These are phyloP conservation scores for Taphrorychus bicolor DNA, from an alignment of 2,888 invertebrate species.

Conservation along the genomic window DNA sequence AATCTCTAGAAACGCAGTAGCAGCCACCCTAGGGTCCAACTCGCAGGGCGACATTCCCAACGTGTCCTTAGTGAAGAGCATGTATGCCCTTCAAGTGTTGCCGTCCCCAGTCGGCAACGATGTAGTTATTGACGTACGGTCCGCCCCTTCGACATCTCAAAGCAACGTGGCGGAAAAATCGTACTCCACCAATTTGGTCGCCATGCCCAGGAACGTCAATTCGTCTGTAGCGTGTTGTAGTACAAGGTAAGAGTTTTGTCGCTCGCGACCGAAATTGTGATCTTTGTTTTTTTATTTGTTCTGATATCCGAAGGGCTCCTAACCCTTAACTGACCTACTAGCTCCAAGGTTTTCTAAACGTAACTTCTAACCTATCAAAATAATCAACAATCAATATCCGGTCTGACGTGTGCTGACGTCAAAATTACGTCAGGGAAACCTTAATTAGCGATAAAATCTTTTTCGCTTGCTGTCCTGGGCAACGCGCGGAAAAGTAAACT, in stretches of 20 bases:
- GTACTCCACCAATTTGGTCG: conserved; percentile 44
- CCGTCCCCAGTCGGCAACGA: conserved; percentile 42
- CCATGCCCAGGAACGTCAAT: conserved; percentile 42
- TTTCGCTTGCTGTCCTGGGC: too few species aligned
- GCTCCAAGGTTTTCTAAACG: too few species aligned
- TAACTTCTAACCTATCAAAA: too few species aligned
- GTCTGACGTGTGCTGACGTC: too few species aligned
- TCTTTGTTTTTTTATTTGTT: too few species aligned
- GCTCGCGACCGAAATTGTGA: too few species aligned
- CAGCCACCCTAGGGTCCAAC: conserved; percentile 60
- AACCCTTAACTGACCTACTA: too few species aligned
- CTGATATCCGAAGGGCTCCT: too few species aligned
- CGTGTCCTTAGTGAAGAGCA: conserved; percentile 51
- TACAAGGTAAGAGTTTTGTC: conserved; percentile 29
- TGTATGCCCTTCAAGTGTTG: conserved; percentile 49
- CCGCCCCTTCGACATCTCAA: conserved; percentile 46
- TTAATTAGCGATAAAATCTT: too few species aligned
- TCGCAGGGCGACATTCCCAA: conserved; percentile 46
- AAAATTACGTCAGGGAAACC: too few species aligned
- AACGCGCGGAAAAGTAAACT: too few species aligned
- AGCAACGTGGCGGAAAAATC: conserved; percentile 48
- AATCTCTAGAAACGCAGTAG: conserved; percentile 71
- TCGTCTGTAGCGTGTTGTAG: conserved; percentile 32
- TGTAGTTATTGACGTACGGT: conserved; percentile 36
- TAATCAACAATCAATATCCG: too few species aligned